Percentiles rank a stretch among this genome's conserved stretches.
These are phyloP conservation scores for Marmota monax DNA, from an alignment of 2,113 vertebrate species.

Conservation along the genomic window DNA sequence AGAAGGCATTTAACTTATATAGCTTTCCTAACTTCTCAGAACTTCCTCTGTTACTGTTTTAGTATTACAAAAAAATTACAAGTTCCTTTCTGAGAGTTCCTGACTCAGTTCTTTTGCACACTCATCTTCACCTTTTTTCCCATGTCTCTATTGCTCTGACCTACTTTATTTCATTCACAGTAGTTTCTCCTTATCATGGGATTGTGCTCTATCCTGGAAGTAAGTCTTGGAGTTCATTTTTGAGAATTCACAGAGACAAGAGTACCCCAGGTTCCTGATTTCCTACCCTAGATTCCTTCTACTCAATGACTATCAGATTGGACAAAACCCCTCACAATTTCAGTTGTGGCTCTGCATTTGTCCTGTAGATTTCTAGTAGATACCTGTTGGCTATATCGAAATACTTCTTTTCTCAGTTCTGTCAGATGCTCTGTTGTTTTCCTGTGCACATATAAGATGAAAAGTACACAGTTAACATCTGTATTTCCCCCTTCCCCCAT, in stretches of 20 bases:
- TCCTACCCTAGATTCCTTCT: not conserved
- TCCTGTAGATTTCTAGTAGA: not conserved
- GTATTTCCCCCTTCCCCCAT: not conserved
- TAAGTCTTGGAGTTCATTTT: not conserved
- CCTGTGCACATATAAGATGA: not conserved
- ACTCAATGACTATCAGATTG: not conserved
- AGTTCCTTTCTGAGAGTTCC: not conserved
- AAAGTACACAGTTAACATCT: not conserved
- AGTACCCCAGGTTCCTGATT: not conserved
- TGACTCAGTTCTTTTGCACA: not conserved
- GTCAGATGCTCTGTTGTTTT: not conserved
- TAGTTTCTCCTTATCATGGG: not conserved
- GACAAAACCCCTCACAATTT: not conserved
- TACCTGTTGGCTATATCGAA: not conserved
- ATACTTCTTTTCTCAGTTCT: not conserved
- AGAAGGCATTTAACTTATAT: not conserved
- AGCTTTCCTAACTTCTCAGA: not conserved
- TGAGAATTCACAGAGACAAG: not conserved
- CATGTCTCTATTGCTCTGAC: not conserved
- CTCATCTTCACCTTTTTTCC: not conserved
- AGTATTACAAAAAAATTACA: not conserved
- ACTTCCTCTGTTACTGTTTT: not conserved
- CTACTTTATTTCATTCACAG: not conserved
- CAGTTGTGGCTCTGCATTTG: not conserved
- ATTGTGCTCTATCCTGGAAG: not conserved